Evolutionary conservation across 2,888 invertebrate genomes (phyloP), one percentile per base, ranked within the genome.

Genomic region (Malacosoma neustria): DNA sequence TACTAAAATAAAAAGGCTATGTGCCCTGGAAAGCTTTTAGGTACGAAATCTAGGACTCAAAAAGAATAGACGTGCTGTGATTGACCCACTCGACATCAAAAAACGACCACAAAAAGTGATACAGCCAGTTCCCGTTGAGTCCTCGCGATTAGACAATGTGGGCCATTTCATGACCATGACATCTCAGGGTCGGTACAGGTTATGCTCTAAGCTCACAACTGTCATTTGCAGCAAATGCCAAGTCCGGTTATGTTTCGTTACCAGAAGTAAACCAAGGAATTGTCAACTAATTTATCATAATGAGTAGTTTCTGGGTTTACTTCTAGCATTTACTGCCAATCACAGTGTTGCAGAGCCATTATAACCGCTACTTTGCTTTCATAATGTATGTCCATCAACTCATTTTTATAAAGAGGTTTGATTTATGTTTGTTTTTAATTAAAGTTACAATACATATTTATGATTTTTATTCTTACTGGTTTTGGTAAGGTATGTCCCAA

Each of bases 181-280:
- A 30, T 33, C 39, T 39, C 40, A 45, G 38, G 42, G 45, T 37
- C 40, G 40, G 33, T 41, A 35, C 34, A 30, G 40, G 34, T 32
- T 31, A 34, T 40, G 40, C 40, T 36, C 31, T 32, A 40, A 36
- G 32, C 34, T 36, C 32, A 39, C 42, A 11, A 35, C 30, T 37
- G 43, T 46, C 33, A 29, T 29, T 29, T 45, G 45, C 37, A 48
- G 36, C 32, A 45, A 45, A 42, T 48, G 45, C 40, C 33, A 45
- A 43, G 48, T 42, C 30, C 40, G 48, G 33, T 33, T 45, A 36
- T 47, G 47, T 47, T 48, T 42, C 40, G 45, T 45, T 33, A 45
- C 45, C 29, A 43, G 33, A 14, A 37, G 31, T 30, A 33, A 14
- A 14, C 33, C 37, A 29, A 22, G 36, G 32, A 36, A 36, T 29